Conservation (phyloP, 2,113 vertebrate species). For the Hyperopisus bebe region DNA sequence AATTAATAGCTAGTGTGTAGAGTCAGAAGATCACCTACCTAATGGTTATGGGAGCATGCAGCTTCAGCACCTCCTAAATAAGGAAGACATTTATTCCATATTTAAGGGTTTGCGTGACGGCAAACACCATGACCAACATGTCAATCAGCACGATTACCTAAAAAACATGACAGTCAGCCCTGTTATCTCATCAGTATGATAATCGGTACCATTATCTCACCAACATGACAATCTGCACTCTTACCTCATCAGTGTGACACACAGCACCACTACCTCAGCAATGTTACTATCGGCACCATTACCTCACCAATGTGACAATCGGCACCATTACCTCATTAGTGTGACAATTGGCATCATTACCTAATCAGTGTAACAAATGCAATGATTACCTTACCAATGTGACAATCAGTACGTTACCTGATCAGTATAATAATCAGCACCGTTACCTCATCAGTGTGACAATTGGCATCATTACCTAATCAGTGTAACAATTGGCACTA, state of each 20-base stretch:
- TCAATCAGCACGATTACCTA: not conserved
- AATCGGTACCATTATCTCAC: not conserved
- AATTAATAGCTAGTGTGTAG: not conserved
- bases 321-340: not conserved
- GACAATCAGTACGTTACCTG: not conserved
- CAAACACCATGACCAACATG: not conserved
- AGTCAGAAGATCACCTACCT: not conserved
- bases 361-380: no score
- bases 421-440: not conserved
- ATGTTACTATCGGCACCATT: accelerated
- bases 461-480: not conserved
- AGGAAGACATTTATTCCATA: not conserved
- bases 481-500: not conserved
- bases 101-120: not conserved
- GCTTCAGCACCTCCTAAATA: not conserved
- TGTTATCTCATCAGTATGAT: not conserved
- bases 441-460: not conserved
- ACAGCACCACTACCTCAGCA: not conserved
- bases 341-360: not conserved
- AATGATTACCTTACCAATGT: not conserved
- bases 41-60: not conserved
- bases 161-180: not conserved
- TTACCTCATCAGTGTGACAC: not conserved
- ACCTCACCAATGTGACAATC: not conserved
- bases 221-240: not conserved